phyloP scores from a whole-genome alignment of 2,888 invertebrate species.

The Stramonita haemastoma region DNA sequence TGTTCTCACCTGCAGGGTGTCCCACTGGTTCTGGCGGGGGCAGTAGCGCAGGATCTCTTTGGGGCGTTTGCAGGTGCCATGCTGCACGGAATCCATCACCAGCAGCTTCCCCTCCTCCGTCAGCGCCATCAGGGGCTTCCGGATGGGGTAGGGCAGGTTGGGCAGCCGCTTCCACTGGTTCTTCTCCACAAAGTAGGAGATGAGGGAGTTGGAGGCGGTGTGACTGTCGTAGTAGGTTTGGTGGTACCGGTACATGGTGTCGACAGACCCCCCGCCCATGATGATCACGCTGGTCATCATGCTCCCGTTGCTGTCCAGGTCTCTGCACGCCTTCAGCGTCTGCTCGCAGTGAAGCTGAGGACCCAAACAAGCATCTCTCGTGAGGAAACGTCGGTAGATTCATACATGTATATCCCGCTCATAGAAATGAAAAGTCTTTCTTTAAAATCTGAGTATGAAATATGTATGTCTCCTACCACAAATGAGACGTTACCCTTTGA shows the following conservation, averaged over 20 bases:
- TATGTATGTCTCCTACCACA: too few relatives aligned
- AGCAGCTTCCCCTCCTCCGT: slow-evolving; percentile 54
- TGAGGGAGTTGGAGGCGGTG: slow-evolving; percentile 49
- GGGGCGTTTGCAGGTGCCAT: slow-evolving; percentile 2
- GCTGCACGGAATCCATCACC: slow-evolving; percentile 52
- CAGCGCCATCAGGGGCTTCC: slow-evolving; percentile 55
- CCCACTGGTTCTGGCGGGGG: slow-evolving; percentile 48
- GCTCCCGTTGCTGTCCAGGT: not conserved
- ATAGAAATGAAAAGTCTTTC: too few relatives aligned
- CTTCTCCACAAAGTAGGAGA: slow-evolving; percentile 61
- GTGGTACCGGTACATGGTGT: not conserved
- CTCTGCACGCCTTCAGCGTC: not conserved
- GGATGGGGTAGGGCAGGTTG: slow-evolving; percentile 61
- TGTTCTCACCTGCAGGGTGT: not conserved
- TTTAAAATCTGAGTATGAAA: too few relatives aligned
- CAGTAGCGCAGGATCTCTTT: slow-evolving; percentile 50
- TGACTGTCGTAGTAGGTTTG: not conserved
- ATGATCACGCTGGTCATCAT: not conserved
- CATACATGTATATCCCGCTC: too few relatives aligned
- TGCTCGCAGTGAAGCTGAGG: not conserved
- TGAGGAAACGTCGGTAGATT: too few relatives aligned
- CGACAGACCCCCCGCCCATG: not conserved
- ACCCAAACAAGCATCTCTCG: not conserved
- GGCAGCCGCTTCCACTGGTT: slow-evolving; percentile 65
- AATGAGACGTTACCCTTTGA: too few relatives aligned